Evolutionary conservation across 2,797 vertebrate genomes (phyloP), one percentile per base, ranked within the genome.

Genomic region (Neosalanx taihuensis): DNA sequence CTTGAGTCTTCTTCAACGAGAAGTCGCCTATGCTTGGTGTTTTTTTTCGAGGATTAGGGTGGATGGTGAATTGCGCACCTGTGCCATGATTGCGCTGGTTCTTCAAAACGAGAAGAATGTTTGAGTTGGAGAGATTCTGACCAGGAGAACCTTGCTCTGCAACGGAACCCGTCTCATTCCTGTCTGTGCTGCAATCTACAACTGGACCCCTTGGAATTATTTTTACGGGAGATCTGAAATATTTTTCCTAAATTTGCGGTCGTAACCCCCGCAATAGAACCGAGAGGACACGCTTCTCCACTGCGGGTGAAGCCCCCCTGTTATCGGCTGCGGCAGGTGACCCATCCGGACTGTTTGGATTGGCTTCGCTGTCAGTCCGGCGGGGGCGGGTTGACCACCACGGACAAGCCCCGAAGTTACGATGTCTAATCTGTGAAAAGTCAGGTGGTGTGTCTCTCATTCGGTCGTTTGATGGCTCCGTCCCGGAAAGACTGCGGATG

Each of bases 381-480:
- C 71, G 82, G 81, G 80, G 84, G 75, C n/a, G n/a, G n/a, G 75
- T 79, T 76, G 82, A 87, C 72, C 78, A 84, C 86, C 85, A 82
- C 83, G 78, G 85, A 87, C 83, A 70, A 85, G n/a, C 30, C 59
- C 82, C 79, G 68, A 78, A 64, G 83, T 73, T 80, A 88, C 85
- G 56, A 93, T 94, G 93, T 76, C 85, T 84, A 76, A 75, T 61
- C 87, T 86, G 82, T 91, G 88, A 89, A 85, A 81, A n/a, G 77
- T 71, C 78, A 86, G 84, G 80, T 68, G 83, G 90, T 89, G 84
- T 89, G n/a, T n/a, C n/a, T n/a, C 85, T 85, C 74, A 68, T 81
- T 85, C 80, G 86, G 85, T 90, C 86, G 88, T 85, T 87, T 91
- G 88, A 93, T 93, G 92, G 89, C 91, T 88, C 89, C 88, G 89